These are phyloP conservation scores for Agrotis clavis DNA, from an alignment of 2,888 invertebrate species.

Conservation along the genomic window DNA sequence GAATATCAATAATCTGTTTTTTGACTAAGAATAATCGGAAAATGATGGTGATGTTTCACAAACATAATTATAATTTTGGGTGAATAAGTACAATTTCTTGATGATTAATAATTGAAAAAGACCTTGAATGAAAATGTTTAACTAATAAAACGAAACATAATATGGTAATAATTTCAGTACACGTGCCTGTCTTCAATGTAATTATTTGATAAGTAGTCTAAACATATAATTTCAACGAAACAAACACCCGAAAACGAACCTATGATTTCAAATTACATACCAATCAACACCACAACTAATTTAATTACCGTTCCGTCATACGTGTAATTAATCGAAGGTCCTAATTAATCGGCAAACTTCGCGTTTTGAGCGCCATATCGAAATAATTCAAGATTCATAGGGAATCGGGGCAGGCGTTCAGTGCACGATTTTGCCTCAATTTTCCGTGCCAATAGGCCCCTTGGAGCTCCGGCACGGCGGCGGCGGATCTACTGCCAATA, in stretches of 20 bases:
- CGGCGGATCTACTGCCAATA: slow-evolving; percentile 87
- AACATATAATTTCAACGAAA: slow-evolving; percentile 10
- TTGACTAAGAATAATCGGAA: not conserved
- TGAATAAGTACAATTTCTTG: too few relatives aligned
- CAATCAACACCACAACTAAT: slow-evolving; percentile 50
- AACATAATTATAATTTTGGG: not conserved
- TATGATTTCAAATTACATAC: slow-evolving; percentile 26
- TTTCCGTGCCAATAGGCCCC: slow-evolving; percentile 85
- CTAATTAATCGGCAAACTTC: slow-evolving; percentile 59
- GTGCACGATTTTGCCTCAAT: slow-evolving; percentile 85
- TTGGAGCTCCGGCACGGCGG: slow-evolving; percentile 75
- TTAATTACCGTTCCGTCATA: slow-evolving; percentile 44
- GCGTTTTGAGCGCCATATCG: slow-evolving; percentile 50
- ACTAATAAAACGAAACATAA: not conserved
- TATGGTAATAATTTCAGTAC: too few relatives aligned
- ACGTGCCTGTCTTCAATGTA: not conserved
- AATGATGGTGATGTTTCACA: not conserved
- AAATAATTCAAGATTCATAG: slow-evolving; percentile 74
- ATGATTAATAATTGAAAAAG: too few relatives aligned
- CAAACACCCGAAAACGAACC: slow-evolving; percentile 10
- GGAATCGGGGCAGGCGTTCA: slow-evolving; percentile 72
- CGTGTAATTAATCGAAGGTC: slow-evolving; percentile 53
- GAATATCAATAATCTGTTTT: not conserved
- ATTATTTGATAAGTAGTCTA: not conserved
- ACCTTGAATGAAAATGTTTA: not conserved